Percentiles rank a stretch among this genome's conserved stretches.
These are phyloP conservation scores for Pseudopodoces humilis DNA, from an alignment of 2,113 vertebrate genomes.

Conservation along the genomic window DNA sequence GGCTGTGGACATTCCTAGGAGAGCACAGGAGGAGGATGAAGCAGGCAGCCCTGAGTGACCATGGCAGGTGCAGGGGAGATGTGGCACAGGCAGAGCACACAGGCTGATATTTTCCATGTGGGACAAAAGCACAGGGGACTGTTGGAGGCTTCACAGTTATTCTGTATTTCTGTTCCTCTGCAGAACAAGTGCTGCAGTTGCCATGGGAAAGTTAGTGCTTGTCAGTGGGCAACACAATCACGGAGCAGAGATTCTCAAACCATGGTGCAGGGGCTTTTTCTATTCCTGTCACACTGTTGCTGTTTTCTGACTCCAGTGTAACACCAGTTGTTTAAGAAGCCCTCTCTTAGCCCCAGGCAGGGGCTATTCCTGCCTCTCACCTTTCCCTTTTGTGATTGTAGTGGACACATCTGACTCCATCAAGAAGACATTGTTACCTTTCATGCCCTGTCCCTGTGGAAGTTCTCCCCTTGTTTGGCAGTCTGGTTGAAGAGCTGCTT, in stretches of 20 bases:
- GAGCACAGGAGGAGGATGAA: not conserved
- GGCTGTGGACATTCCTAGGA: not conserved
- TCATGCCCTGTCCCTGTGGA: not conserved
- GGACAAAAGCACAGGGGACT: not conserved
- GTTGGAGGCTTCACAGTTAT: not conserved
- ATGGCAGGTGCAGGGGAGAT: not conserved
- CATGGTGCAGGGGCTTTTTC: not conserved
- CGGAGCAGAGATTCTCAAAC: not conserved
- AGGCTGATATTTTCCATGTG: not conserved
- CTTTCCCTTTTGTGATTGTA: not conserved
- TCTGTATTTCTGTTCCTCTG: not conserved
- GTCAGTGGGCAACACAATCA: not conserved
- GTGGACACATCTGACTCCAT: not conserved
- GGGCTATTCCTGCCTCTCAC: not conserved
- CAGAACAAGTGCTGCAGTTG: not conserved
- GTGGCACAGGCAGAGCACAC: not conserved
- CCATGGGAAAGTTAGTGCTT: conserved; percentile 34
- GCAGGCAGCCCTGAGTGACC: not conserved
- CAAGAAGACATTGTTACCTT: too few species aligned
- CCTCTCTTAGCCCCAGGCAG: not conserved
- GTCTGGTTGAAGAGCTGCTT: not conserved
- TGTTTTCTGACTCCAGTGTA: not conserved
- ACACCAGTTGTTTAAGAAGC: not conserved
- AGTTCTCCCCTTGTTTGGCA: not conserved
- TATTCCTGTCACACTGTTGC: not conserved